phyloP scores from a whole-genome alignment of 1,140 invertebrate genomes.

The Homarus americanus region DNA sequence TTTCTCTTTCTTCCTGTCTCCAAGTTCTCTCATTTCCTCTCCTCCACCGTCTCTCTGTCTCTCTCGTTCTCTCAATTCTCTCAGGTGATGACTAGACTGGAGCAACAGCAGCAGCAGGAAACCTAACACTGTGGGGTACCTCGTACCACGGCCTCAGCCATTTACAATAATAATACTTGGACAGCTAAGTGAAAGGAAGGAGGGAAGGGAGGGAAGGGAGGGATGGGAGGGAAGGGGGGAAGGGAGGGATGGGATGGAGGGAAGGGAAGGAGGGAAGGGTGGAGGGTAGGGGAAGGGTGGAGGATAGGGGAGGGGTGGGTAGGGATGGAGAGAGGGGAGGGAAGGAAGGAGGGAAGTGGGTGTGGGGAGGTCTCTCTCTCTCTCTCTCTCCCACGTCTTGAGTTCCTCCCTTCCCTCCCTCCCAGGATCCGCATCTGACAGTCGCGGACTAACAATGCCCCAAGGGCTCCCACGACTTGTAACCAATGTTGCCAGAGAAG shows the following conservation, averaged over 20 bases:
- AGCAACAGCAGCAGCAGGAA: constrained; percentile 14
- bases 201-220: neutral
- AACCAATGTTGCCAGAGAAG: constrained; percentile 67
- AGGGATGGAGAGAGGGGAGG: neutral
- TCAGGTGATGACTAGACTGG: constrained; percentile 4
- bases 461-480: constrained; percentile 67
- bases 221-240: neutral
- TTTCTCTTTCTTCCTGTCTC: neutral
- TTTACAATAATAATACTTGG: constrained; percentile 57
- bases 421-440: constrained; percentile 69
- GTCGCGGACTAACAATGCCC: constrained; percentile 70
- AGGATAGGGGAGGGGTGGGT: neutral
- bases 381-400: constrained; percentile 20
- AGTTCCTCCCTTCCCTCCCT: constrained; percentile 35
- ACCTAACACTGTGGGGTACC: constrained; percentile 40
- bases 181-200: constrained; percentile 57
- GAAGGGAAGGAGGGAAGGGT: neutral
- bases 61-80: neutral
- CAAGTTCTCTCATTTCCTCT: neutral
- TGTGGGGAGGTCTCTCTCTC: neutral
- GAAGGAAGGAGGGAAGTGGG: neutral
- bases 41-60: neutral
- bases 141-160: constrained; percentile 22
- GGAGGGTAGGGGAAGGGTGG: neutral
- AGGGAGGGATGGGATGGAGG: neutral